phyloP scores from a whole-genome alignment of 2,113 vertebrate genomes.

The Sylvietta virens region DNA sequence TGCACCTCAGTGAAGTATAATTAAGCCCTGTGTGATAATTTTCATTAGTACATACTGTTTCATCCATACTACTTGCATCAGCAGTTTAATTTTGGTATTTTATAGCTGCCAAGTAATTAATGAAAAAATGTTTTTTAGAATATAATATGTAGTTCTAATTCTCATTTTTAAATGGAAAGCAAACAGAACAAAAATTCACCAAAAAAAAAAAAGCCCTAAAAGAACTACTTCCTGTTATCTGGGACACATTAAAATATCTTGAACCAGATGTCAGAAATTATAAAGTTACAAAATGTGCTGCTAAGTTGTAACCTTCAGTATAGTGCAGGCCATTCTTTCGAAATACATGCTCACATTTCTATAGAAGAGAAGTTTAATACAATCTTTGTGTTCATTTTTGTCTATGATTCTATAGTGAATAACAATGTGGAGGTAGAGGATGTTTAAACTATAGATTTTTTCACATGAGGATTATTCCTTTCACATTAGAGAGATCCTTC shows the following conservation, averaged over 20 bases:
- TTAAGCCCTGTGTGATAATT: not conserved
- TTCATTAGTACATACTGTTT: not conserved
- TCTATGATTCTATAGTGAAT: not conserved
- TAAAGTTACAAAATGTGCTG: not conserved
- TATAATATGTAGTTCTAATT: not conserved
- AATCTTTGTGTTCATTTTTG: not conserved
- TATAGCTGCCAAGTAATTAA: not conserved
- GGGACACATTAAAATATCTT: not conserved
- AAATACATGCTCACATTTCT: not conserved
- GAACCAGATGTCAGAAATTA: not conserved
- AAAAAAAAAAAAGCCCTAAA: not conserved
- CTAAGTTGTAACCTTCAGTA: not conserved
- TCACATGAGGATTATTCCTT: not conserved
- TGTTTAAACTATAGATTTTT: not conserved
- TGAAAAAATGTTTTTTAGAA: not conserved
- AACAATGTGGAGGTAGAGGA: not conserved
- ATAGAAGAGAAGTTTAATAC: not conserved
- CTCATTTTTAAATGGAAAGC: not conserved
- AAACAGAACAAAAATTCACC: not conserved
- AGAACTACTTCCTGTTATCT: not conserved
- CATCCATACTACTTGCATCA: not conserved
- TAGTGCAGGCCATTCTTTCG: not conserved
- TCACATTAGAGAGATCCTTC: not conserved
- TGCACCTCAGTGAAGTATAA: not conserved
- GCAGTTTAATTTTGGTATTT: not conserved